phyloP scores from a whole-genome alignment of 2,888 invertebrate species.

The Aquatica leii region DNA sequence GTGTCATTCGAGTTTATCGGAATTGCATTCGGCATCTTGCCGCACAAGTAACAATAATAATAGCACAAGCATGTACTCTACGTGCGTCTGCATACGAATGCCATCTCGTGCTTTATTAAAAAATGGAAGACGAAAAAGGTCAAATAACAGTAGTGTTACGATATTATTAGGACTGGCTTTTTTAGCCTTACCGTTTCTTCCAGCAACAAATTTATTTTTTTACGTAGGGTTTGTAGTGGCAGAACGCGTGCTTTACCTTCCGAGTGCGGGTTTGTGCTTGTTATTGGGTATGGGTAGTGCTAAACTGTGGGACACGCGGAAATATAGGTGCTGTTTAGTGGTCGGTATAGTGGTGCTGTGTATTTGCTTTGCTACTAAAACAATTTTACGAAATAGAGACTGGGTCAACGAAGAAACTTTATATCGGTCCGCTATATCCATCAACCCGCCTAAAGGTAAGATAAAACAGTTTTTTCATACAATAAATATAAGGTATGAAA shows the following conservation, averaged over 20 bases:
- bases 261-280: slow-evolving; percentile 94
- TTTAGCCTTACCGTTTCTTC: slow-evolving; percentile 90
- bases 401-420: slow-evolving; percentile 94
- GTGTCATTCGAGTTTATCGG: slow-evolving; percentile 72
- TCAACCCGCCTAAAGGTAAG: slow-evolving; percentile 98
- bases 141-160: slow-evolving; percentile 31
- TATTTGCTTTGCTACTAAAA: slow-evolving; percentile 77
- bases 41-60: slow-evolving; percentile 78
- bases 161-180: slow-evolving; percentile 75
- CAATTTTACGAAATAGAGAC: slow-evolving; percentile 84
- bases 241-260: slow-evolving; percentile 94
- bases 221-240: slow-evolving; percentile 99
- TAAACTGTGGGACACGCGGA: slow-evolving; percentile 64
- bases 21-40: slow-evolving; percentile 74
- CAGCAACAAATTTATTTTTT: slow-evolving; percentile 95
- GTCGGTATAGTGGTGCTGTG: slow-evolving; percentile 66
- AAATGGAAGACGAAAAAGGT: slow-evolving; percentile 14
- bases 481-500: no score
- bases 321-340: slow-evolving; percentile 58
- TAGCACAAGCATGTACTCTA: slow-evolving; percentile 65
- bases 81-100: slow-evolving; percentile 60
- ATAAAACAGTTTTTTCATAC: no score
- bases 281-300: slow-evolving; percentile 80
- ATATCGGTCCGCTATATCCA: slow-evolving; percentile 87
- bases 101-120: slow-evolving; percentile 28